Evolutionary conservation across 2,888 invertebrate genomes (phyloP), one percentile per base, ranked within the genome.

Genomic region (Synanthedon tipuliformis): DNA sequence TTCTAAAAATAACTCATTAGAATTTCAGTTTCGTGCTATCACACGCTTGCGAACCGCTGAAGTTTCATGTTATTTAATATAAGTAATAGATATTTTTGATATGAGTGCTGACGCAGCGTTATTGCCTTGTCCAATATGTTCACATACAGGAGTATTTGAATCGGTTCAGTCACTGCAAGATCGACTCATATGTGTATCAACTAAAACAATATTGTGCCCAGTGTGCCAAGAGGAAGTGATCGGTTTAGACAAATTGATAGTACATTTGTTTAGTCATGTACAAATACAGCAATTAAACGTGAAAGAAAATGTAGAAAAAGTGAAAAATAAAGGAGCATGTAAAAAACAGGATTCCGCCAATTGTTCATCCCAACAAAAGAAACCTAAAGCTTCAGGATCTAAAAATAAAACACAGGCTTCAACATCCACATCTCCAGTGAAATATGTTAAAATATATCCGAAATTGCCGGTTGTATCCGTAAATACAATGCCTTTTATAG

Each of bases 181-280:
- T 55, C 91, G 92, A 62, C 86, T 95, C 53, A 92, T 95, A 57
- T 90, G 89, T 66, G 93, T 93, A 48, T 93, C 94, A 13, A 94
- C 93, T 51, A 91, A 93, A 57, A 92, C 91, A 57, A 82, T 95
- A 61, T 73, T 89, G 53, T 95, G 95, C 71, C 95, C 95, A 12
- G 90, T 95, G 56, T 95, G 95, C 71, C 90, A 91, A 65, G 94
- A 94, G 66, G 85, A 91, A 61, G 85, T 95, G 16, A 80, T 90
- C 58, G 95, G 95, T 1, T 88, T 95, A 59, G 95, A 95, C 74
- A 95, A 95, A 81, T 83, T 95, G 52, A 95, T 95, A 1, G 94
- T 95, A 67, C 95, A 95, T 77, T 84, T 95, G 59, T 94, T 95
- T 68, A 91, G 91, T 56, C 95, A 95, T 71, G 89, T 91, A 4